Evolutionary conservation across 2,888 invertebrate genomes (phyloP).

Genomic region (Morpho helenor): DNA sequence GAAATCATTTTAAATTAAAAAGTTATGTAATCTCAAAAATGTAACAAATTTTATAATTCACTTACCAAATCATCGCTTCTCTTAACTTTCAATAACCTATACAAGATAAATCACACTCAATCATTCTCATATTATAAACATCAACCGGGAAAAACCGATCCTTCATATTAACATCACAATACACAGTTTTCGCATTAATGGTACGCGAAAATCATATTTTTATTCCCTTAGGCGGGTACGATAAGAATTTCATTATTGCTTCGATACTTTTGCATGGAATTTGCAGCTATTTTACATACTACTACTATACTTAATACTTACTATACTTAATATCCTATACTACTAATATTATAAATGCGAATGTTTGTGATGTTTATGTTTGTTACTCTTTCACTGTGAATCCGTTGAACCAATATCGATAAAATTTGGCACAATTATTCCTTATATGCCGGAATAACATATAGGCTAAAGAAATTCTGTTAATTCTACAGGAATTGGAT

Average conservation of each 20-base stretch:
- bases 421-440: too few species aligned
- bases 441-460: too few species aligned
- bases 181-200: slow-evolving; percentile 66
- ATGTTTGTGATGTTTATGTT: too few species aligned
- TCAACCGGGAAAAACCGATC: slow-evolving; percentile 40
- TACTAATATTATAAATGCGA: too few species aligned
- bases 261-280: slow-evolving; percentile 14
- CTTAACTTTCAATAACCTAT: slow-evolving; percentile 17
- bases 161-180: slow-evolving; percentile 54
- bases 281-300: slow-evolving; percentile 3
- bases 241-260: slow-evolving; percentile 52
- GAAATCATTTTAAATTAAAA: too few species aligned
- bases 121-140: slow-evolving; percentile 47
- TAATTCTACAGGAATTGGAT: too few species aligned
- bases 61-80: background rate
- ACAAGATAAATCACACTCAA: slow-evolving; percentile 52
- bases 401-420: too few species aligned
- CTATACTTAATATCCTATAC: too few species aligned
- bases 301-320: too few species aligned
- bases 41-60: background rate
- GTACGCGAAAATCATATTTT: slow-evolving; percentile 50
- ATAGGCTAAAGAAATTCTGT: too few species aligned
- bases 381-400: too few species aligned
- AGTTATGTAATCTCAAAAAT: too few species aligned
- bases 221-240: slow-evolving; percentile 27